These are phyloP conservation scores for Acrobasis repandana DNA, from an alignment of 2,888 invertebrate species.

Conservation along the genomic window DNA sequence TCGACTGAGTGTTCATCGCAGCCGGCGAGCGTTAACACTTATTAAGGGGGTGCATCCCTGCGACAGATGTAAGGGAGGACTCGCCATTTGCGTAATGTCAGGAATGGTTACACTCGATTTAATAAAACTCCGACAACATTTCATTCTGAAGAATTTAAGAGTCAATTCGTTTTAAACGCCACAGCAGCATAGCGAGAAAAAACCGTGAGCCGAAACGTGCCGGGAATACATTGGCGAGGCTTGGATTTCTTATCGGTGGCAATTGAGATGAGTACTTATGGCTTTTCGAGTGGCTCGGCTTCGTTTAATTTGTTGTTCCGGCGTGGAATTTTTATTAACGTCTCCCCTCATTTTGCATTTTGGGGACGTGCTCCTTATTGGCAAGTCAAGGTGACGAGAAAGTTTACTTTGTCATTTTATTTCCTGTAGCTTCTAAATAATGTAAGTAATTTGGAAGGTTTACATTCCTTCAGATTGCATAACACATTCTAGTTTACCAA, in stretches of 20 bases:
- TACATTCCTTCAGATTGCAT: too few species aligned
- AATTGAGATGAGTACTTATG: conserved; percentile 83
- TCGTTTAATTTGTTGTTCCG: conserved; percentile 83
- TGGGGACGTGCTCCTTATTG: conserved; percentile 62
- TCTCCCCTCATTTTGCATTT: conserved; percentile 78
- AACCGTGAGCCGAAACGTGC: conserved; percentile 81
- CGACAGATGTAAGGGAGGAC: conserved; percentile 82
- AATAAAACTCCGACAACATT: conserved; percentile 82
- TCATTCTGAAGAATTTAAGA: conserved; percentile 82
- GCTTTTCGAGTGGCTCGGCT: conserved; percentile 82
- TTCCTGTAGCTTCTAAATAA: conserved; percentile 25
- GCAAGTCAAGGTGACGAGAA: conserved; percentile 59
- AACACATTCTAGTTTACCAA: too few species aligned
- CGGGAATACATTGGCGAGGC: conserved; percentile 78
- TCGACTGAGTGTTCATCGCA: conserved; percentile 76
- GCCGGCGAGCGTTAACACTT: conserved; percentile 82
- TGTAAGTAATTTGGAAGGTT: not conserved
- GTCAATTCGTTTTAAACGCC: conserved; percentile 81
- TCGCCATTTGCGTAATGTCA: conserved; percentile 82
- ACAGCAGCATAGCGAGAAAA: conserved; percentile 77
- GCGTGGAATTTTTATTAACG: conserved; percentile 81
- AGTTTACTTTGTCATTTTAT: conserved; percentile 51
- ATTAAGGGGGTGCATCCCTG: conserved; percentile 83
- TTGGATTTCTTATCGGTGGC: conserved; percentile 83
- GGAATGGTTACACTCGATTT: conserved; percentile 83